Base-by-base conservation (phyloP, 2,888 invertebrate genomes). In the Penaeus monodon region DNA sequence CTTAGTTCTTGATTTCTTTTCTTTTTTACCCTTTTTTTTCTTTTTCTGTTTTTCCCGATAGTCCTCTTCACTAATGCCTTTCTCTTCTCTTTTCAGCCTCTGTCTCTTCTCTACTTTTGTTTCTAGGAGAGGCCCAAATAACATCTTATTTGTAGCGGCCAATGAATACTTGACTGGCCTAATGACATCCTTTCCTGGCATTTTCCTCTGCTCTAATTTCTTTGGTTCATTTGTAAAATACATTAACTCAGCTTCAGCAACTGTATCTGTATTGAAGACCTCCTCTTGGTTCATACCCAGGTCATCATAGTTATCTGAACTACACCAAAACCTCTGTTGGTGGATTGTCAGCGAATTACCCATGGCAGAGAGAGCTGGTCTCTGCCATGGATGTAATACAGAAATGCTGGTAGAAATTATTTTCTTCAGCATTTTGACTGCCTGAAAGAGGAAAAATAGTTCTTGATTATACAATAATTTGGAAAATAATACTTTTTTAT, bases 91-190 rank as follows among this genome's bases (percentile, higher is more conserved):
- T 44, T 68, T 79, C 24, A 85, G 38, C 20, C 79, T 38, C 22
- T 63, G 65, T 49, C 38, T 85, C 63, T 82, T 88, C 65, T 88
- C 65, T 12, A 44, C 33, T 49, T 77, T 49, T 33, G 85, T 88
- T 76, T 86, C 86, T 49, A 80, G 70, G 27, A 88, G 79, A 27
- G 88, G 86, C 57, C 88, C 88, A 86, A 80, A 88, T 49, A 88
- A 73, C 14, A 74, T 22, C 38, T 86, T 88, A 79, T 88, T 88
- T 68, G 82, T 86, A 27, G 49, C 70, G 0, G 65, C 49, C 38
- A 86, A 76, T 63, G 77, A 27, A 29, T 82, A n/a, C 65, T 78
- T 82, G 12, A 74, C 17, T 70, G 81, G 27, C n/a, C n/a, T 24
- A 24, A 64, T 10, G 33, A 14, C 64, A 22, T 64, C 27, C 44